Percentiles rank a stretch among this genome's conserved stretches.
Conservation (phyloP, 2,113 vertebrate genomes). For the Piaya cayana region DNA sequence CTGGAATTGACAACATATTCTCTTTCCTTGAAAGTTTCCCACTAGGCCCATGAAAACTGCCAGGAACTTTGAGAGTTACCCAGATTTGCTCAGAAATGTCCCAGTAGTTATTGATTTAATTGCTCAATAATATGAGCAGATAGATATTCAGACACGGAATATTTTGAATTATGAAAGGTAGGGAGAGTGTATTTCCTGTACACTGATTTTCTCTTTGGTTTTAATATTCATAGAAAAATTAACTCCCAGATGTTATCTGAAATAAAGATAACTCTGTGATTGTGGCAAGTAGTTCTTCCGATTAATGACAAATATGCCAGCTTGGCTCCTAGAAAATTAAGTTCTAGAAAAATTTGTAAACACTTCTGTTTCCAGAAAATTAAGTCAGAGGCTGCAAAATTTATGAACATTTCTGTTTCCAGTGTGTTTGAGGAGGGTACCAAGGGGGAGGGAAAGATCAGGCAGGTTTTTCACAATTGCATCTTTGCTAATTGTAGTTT, state of each 20-base stretch:
- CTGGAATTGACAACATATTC: not conserved
- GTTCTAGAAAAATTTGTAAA: not conserved
- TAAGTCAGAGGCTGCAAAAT: not conserved
- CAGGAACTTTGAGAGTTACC: not conserved
- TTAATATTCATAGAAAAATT: not conserved
- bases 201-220: not conserved
- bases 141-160: not conserved
- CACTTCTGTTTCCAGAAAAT: not conserved
- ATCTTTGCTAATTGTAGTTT: not conserved
- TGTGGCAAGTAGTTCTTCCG: not conserved
- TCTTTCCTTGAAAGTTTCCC: not conserved
- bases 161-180: not conserved
- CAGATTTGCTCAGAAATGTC: not conserved
- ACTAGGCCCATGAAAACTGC: not conserved
- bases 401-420: not conserved
- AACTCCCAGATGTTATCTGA: not conserved
- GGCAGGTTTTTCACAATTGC: not conserved
- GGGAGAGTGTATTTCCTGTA: not conserved
- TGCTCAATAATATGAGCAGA: not conserved
- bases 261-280: not conserved
- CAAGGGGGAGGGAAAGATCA: not conserved
- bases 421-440: not conserved
- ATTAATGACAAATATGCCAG: not conserved
- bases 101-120: not conserved
- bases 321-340: not conserved